Conservation (phyloP, 1,140 invertebrate genomes). For the Drosophila guanche region DNA sequence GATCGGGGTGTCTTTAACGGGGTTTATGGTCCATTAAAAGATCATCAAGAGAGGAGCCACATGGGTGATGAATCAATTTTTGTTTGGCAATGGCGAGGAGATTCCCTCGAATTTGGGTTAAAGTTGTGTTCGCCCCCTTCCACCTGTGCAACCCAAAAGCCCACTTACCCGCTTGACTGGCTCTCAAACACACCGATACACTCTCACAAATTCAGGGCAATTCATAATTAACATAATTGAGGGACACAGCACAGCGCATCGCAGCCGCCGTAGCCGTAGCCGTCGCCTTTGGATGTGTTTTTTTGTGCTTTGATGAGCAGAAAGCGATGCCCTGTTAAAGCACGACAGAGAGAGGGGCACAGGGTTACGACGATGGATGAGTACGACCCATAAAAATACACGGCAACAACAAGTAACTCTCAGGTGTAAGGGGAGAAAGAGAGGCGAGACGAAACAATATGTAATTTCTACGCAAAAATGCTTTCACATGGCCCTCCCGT, state of each 20-base stretch:
- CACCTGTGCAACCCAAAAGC: conserved; percentile 45
- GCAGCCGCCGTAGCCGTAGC: too few species aligned
- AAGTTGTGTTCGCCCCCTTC: neutral
- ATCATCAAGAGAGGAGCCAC: conserved; percentile 14
- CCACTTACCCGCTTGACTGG: conserved; percentile 39
- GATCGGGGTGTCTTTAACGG: conserved; percentile 32
- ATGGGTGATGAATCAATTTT: conserved; percentile 35
- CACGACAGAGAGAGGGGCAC: neutral
- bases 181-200: conserved; percentile 4
- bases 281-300: conserved; percentile 45
- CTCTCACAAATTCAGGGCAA: conserved; percentile 28
- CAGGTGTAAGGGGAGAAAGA: conserved; percentile 1
- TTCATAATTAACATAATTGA: conserved; percentile 54
- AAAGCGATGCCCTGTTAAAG: conserved; percentile 32
- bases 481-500: conserved; percentile 34
- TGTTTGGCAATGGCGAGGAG: conserved; percentile 20
- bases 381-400: conserved; percentile 44
- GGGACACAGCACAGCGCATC: conserved; percentile 8
- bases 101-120: conserved; percentile 29
- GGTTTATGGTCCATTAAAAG: conserved; percentile 42
- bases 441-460: conserved; percentile 43
- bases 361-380: conserved; percentile 33
- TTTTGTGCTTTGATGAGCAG: conserved; percentile 52
- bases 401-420: conserved; percentile 23
- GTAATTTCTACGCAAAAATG: conserved; percentile 53